A percentile compares a stretch with the other conserved stretches of the same genome.
Conservation (phyloP, 2,888 invertebrate species). For the Oscheius onirici region DNA sequence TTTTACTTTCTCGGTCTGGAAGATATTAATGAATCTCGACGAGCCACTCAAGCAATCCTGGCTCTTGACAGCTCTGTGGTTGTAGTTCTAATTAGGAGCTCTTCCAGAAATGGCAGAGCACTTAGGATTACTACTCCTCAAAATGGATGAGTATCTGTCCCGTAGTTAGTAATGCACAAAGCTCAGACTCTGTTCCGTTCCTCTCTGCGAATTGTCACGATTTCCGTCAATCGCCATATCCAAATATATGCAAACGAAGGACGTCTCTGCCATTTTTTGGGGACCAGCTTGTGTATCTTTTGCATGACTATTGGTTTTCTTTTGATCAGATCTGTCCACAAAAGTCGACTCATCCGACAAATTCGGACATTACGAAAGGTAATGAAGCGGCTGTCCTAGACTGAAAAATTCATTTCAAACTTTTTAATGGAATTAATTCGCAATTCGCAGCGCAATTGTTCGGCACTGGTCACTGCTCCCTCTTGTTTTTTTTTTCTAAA, state of each 20-base stretch:
- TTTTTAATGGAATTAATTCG: background rate
- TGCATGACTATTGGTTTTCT: constrained; percentile 14
- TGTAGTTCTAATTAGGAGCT: background rate
- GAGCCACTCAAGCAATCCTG: background rate
- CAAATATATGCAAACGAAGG: too few relatives aligned
- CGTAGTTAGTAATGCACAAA: background rate
- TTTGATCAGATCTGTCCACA: constrained; percentile 14
- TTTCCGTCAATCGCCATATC: background rate
- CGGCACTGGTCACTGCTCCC: background rate
- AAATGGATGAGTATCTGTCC: constrained; percentile 2
- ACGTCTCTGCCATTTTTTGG: too few relatives aligned
- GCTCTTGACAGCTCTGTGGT: background rate
- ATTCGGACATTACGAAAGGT: background rate
- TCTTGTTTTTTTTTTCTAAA: background rate
- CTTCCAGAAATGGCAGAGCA: background rate
- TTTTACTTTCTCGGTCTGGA: too few relatives aligned
- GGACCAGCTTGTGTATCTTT: constrained; percentile 10
- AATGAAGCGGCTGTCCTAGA: background rate
- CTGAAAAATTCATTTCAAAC: background rate
- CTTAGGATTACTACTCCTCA: constrained; percentile 16
- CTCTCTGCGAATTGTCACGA: background rate
- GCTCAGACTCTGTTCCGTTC: background rate
- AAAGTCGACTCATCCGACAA: background rate
- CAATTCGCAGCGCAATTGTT: background rate
- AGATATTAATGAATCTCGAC: too few relatives aligned